A percentile compares a stretch with the other conserved stretches of the same genome.
Conservation (phyloP, 2,888 invertebrate species). For the Hemaris fuciformis region DNA sequence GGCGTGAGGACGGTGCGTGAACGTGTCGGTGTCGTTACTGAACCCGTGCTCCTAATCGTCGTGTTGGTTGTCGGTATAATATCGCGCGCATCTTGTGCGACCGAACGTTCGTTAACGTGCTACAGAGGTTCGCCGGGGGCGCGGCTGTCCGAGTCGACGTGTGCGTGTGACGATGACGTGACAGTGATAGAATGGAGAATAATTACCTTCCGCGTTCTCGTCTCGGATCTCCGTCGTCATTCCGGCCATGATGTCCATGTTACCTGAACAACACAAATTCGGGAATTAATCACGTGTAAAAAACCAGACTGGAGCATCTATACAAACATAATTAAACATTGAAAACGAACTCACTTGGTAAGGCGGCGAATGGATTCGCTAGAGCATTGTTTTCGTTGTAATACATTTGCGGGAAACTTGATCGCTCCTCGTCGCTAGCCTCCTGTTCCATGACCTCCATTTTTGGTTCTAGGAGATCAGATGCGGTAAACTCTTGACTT, state of each 20-base stretch:
- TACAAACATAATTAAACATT: neutral
- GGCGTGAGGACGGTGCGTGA: constrained; percentile 26
- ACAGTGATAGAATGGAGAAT: constrained; percentile 47
- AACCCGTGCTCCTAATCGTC: constrained; percentile 78
- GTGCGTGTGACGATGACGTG: constrained; percentile 74
- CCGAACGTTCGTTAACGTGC: constrained; percentile 30
- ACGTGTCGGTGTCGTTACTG: constrained; percentile 55
- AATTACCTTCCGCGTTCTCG: constrained; percentile 75
- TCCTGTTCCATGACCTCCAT: constrained; percentile 86
- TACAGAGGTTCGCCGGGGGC: constrained; percentile 76
- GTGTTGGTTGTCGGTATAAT: constrained; percentile 32
- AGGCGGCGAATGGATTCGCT: constrained; percentile 74
- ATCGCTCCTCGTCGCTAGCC: constrained; percentile 85
- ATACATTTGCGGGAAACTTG: constrained; percentile 66
- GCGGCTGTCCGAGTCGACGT: constrained; percentile 80
- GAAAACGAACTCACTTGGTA: constrained; percentile 55
- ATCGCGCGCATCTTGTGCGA: constrained; percentile 63
- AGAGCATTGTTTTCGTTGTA: constrained; percentile 71
- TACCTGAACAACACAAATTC: constrained; percentile 53
- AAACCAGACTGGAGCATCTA: neutral
- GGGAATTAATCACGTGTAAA: neutral
- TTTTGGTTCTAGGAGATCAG: constrained; percentile 84
- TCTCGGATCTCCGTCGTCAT: constrained; percentile 70
- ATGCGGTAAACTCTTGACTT: constrained; percentile 70
- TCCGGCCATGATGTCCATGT: constrained; percentile 74